Percentiles rank a stretch among this genome's conserved stretches.
Conservation (phyloP, 2,888 invertebrate species). For the Amblyteles armatorius region DNA sequence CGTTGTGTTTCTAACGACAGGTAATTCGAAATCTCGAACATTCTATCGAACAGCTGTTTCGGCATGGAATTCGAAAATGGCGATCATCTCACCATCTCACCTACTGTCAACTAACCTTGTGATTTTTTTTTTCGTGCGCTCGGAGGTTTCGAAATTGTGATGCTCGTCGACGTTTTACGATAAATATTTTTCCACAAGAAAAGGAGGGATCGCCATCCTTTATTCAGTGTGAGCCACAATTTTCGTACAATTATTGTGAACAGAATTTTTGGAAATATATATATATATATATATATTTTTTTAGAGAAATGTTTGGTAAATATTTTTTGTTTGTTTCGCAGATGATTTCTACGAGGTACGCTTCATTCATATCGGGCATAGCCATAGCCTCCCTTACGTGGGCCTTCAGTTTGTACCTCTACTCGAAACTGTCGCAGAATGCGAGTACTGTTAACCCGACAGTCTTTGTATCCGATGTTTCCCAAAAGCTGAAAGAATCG, state of each 20-base stretch:
- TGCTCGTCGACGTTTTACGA: constrained; percentile 33
- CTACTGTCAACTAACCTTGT: constrained; percentile 35
- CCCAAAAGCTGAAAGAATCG: constrained; percentile 74
- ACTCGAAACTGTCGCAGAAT: constrained; percentile 87
- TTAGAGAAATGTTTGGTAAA: background rate
- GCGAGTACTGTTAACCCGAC: constrained; percentile 81
- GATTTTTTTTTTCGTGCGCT: constrained; percentile 31
- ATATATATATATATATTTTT: background rate
- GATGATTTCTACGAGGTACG: constrained; percentile 83
- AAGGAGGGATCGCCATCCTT: background rate
- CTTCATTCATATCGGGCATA: constrained; percentile 90
- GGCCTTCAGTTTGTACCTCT: constrained; percentile 90
- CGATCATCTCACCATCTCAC: background rate
- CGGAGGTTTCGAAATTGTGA: constrained; percentile 40
- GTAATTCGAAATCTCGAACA: constrained; percentile 6
- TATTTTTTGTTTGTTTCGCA: constrained; percentile 51
- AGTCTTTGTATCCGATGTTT: constrained; percentile 79
- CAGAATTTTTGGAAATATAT: background rate
- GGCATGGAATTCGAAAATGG: constrained; percentile 54
- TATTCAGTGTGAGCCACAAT: constrained; percentile 41
- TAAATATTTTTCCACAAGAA: constrained; percentile 11
- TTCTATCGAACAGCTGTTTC: constrained; percentile 52
- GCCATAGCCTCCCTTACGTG: constrained; percentile 91
- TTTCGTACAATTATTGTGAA: background rate
- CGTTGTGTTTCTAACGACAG: background rate